A percentile compares a stretch with the other conserved stretches of the same genome.
Conservation (phyloP, 2,888 invertebrate species). For the Diplolepis rosae region DNA sequence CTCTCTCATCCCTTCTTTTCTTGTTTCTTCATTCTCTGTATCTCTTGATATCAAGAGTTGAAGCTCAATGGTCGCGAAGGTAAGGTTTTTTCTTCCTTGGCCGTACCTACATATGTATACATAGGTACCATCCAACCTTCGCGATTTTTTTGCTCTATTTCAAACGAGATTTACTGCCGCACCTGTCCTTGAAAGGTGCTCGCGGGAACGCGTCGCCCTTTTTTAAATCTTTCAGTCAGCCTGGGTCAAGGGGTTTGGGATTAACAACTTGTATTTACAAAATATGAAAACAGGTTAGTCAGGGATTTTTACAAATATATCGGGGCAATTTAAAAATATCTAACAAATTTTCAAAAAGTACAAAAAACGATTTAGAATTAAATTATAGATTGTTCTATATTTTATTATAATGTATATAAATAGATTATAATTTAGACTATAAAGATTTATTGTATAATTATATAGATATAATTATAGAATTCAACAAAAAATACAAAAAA, state of each 20-base stretch:
- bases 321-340: no score
- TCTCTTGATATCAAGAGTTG: constrained; percentile 36
- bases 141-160: constrained; percentile 16
- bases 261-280: background rate
- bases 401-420: no score
- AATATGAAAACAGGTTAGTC: background rate
- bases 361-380: no score
- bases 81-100: constrained; percentile 37
- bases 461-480: no score
- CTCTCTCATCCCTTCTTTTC: constrained; percentile 29
- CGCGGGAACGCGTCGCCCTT: background rate
- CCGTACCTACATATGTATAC: constrained; percentile 22
- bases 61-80: constrained; percentile 47
- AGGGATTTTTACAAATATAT: no score
- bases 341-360: no score
- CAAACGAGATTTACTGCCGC: constrained; percentile 13
- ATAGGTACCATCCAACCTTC: constrained; percentile 12
- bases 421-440: no score
- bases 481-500: no score
- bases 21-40: constrained; percentile 36
- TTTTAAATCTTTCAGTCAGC: constrained; percentile 6
- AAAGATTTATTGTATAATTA: no score
- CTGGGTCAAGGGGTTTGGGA: background rate
- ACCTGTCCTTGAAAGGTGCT: constrained; percentile 33
- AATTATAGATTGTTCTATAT: no score